These are phyloP conservation scores for Osmerus eperlanus DNA, from an alignment of 2,113 vertebrate species.

Conservation along the genomic window DNA sequence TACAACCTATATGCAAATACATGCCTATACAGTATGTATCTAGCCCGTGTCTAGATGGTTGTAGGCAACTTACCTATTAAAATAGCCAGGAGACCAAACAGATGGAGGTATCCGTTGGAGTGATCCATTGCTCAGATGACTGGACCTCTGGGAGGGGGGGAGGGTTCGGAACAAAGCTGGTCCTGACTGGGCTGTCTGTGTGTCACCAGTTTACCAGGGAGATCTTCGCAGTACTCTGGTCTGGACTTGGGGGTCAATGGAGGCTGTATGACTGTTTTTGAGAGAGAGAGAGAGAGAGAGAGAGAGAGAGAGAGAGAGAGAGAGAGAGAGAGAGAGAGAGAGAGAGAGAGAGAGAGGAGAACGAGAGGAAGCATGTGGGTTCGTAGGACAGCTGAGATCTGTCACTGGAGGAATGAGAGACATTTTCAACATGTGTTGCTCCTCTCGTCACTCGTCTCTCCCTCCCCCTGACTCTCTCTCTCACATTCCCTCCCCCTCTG, in stretches of 20 bases:
- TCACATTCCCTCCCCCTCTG: background rate
- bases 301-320: background rate
- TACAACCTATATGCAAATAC: background rate
- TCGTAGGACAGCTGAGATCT: slow-evolving; percentile 53
- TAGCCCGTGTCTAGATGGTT: background rate
- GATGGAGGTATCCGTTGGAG: slow-evolving; percentile 21
- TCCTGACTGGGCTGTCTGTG: too few species aligned
- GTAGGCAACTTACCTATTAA: slow-evolving; percentile 44
- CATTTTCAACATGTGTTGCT: slow-evolving; percentile 35
- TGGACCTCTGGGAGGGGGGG: too few species aligned
- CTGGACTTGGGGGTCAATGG: background rate
- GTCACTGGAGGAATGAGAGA: slow-evolving; percentile 51
- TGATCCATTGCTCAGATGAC: slow-evolving; percentile 40
- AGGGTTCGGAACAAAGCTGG: background rate
- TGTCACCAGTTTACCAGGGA: too few species aligned
- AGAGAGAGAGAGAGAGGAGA: background rate
- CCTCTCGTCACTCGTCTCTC: background rate
- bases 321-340: background rate
- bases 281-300: background rate
- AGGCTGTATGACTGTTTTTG: background rate
- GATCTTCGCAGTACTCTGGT: background rate
- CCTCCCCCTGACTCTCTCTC: slow-evolving; percentile 5
- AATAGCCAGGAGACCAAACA: slow-evolving; percentile 31
- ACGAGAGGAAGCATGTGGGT: background rate
- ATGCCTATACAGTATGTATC: background rate